Evolutionary conservation across 2,797 vertebrate species (phyloP), one percentile per base, ranked within the genome.

Genomic region (Eospalax fontanierii): DNA sequence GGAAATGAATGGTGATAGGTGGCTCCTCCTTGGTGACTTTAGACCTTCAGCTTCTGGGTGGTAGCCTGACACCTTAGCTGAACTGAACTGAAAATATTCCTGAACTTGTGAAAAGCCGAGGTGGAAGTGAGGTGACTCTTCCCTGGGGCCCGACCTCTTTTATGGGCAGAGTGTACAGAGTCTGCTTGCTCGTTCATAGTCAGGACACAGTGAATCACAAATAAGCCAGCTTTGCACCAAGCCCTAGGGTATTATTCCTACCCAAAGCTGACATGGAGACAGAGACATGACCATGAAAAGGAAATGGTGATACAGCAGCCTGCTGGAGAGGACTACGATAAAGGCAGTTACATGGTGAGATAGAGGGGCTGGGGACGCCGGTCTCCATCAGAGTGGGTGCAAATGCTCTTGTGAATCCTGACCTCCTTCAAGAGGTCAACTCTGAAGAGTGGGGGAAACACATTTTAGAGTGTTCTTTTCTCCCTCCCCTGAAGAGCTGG

Each of bases 391-490:
- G n/a, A 33, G 83, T 28, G 78, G 68, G 5, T n/a, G 9, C 24
- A 28, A 50, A 18, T 7, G 79, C 22, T 10, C n/a, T 43, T 66
- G 26, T 33, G 73, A 86, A n/a, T 6, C 65, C 33, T 86, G 70
- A 43, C 28, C 26, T 11, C 19, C 0, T 4, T n/a, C 6, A 43
- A 75, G 59, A 57, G 65, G 38, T 30, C 8, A 4, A 3, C 18
- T 38, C 3, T 30, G 66, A 28, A 76, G n/a, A 71, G 33, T n/a
- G 4, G 0, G 28, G 6, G 50, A 28, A 75, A 14, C 30, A 91
- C 4, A 1, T 89, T 94, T 91, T 81, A 46, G 84, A 79, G 75
- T 66, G 21, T 93, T 86, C 79, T 75, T 65, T n/a, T 28, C 0
- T 9, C 15, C 4, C 66, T 57, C 18, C 14, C 12, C 40, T 57